phyloP scores from a whole-genome alignment of 2,888 invertebrate genomes.

The Chydorus sphaericus region DNA sequence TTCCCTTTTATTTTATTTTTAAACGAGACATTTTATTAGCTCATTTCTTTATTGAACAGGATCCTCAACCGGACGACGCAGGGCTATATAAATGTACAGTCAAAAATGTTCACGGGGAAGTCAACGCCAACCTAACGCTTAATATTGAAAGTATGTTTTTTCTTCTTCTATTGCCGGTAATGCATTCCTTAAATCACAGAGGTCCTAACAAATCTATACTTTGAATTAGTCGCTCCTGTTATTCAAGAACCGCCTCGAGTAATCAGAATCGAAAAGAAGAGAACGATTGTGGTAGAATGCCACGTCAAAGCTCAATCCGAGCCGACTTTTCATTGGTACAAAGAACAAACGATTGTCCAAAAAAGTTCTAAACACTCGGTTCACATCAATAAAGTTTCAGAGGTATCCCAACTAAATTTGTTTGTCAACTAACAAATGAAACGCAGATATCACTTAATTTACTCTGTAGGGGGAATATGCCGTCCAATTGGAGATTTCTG shows the following conservation, averaged over 20 bases:
- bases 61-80: slow-evolving; percentile 88
- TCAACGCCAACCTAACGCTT: slow-evolving; percentile 89
- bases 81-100: slow-evolving; percentile 97
- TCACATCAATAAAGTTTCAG: slow-evolving; percentile 60
- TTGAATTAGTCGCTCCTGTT: slow-evolving; percentile 61
- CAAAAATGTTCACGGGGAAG: slow-evolving; percentile 88
- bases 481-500: slow-evolving; percentile 76
- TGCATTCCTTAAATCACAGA: not conserved
- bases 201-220: slow-evolving; percentile 14
- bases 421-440: not conserved
- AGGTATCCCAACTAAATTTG: slow-evolving; percentile 35
- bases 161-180: not conserved
- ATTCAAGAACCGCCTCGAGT: slow-evolving; percentile 85
- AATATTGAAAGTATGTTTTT: slow-evolving; percentile 83
- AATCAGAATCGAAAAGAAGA: slow-evolving; percentile 79
- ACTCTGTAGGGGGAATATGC: slow-evolving; percentile 63
- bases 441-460: slow-evolving; percentile 19
- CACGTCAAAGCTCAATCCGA: slow-evolving; percentile 84
- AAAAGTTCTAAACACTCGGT: slow-evolving; percentile 62
- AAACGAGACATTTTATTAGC: not conserved
- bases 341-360: slow-evolving; percentile 61
- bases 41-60: slow-evolving; percentile 36
- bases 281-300: slow-evolving; percentile 84
- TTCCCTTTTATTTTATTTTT: not conserved
- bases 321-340: slow-evolving; percentile 87